These are phyloP conservation scores for Etheostoma spectabile DNA, from an alignment of 2,113 vertebrate species.

Conservation along the genomic window DNA sequence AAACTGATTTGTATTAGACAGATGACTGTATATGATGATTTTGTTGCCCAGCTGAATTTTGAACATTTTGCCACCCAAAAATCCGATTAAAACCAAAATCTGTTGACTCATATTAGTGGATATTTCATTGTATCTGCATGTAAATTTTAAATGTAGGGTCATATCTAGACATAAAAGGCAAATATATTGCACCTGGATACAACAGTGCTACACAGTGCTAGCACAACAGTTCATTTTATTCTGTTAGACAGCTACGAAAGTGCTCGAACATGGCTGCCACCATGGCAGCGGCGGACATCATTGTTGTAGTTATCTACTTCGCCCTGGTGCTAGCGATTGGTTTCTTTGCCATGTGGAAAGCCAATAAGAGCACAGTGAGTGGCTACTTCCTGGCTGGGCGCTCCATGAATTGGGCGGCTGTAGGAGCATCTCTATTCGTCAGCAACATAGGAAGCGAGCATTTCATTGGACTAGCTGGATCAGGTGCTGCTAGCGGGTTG, in stretches of 20 bases:
- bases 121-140: neutral
- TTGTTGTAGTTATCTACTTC: slow-evolving; percentile 93
- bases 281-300: slow-evolving; percentile 93
- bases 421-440: slow-evolving; percentile 96
- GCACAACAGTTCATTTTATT: neutral
- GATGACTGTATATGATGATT: neutral
- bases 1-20: neutral
- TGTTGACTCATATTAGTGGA: neutral
- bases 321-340: slow-evolving; percentile 92
- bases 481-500: slow-evolving; percentile 93
- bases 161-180: neutral
- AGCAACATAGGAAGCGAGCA: slow-evolving; percentile 99
- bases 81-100: neutral
- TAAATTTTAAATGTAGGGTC: neutral
- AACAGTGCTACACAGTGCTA: too few relatives aligned
- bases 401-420: slow-evolving; percentile 93
- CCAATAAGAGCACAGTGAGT: slow-evolving; percentile 92
- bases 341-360: slow-evolving; percentile 94
- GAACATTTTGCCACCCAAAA: neutral
- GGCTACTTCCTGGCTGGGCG: slow-evolving; percentile 98
- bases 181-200: neutral
- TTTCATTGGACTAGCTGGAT: slow-evolving; percentile 97
- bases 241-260: neutral
- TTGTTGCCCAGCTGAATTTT: neutral
- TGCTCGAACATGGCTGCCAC: slow-evolving; percentile 45